phyloP scores from a whole-genome alignment of 2,797 vertebrate species.

The Acipenser oxyrinchus region DNA sequence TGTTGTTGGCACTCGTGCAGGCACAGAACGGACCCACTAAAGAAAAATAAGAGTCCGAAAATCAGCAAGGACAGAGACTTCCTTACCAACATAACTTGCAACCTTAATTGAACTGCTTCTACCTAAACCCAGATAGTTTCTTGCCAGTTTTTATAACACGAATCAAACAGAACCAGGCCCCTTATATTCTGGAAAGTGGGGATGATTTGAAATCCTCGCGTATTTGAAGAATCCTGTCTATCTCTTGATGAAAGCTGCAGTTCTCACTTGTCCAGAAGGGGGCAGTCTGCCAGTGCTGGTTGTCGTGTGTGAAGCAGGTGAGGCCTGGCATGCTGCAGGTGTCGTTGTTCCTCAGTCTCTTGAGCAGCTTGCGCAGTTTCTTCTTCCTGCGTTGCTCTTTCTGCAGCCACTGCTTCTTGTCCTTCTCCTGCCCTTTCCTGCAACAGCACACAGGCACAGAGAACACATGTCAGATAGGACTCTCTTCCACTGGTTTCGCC shows the following conservation, averaged over 20 bases:
- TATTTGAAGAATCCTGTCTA: too few relatives aligned
- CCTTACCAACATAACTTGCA: too few relatives aligned
- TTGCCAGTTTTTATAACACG: too few relatives aligned
- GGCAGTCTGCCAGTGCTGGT: conserved; percentile 97
- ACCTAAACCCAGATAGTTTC: too few relatives aligned
- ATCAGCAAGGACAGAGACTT: too few relatives aligned
- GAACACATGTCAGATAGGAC: not conserved
- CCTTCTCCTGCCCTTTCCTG: conserved; percentile 76
- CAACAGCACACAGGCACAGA: conserved; percentile 1
- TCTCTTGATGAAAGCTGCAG: not conserved
- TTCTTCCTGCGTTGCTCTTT: conserved; percentile 89
- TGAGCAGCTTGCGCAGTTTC: conserved; percentile 89
- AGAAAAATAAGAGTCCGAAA: not conserved
- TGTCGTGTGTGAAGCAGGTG: conserved; percentile 97
- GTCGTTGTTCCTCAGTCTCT: conserved; percentile 90
- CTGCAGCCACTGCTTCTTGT: conserved; percentile 78
- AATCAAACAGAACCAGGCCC: too few relatives aligned
- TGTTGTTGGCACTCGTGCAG: conserved; percentile 95
- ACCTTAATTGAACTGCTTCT: too few relatives aligned
- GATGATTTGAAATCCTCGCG: too few relatives aligned
- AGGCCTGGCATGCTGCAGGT: conserved; percentile 97
- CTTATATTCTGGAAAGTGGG: too few relatives aligned
- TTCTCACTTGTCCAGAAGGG: conserved; percentile 91
- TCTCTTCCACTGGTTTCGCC: too few relatives aligned
- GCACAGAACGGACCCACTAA: conserved; percentile 92